phyloP scores from a whole-genome alignment of 2,113 vertebrate genomes.

The Erythrocercus mccallii region DNA sequence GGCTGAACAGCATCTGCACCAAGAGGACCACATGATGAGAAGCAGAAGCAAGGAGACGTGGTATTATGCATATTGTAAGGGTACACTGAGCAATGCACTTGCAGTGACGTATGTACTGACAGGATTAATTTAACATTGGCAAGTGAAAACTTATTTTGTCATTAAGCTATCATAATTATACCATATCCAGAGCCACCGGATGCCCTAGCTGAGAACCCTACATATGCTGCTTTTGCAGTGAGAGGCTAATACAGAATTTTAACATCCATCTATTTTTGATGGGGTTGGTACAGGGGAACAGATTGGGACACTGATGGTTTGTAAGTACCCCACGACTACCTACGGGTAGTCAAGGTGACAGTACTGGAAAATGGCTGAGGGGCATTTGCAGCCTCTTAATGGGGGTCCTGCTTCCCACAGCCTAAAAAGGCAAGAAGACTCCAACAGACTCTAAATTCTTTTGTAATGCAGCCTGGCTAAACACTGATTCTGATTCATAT shows the following conservation, averaged over 20 bases:
- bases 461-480: background rate
- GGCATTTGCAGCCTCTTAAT: background rate
- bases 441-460: background rate
- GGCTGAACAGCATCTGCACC: constrained; percentile 48
- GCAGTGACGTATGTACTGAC: background rate
- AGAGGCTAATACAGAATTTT: background rate
- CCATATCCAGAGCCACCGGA: constrained; percentile 24
- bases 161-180: constrained; percentile 48
- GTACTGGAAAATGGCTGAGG: background rate
- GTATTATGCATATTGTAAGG: background rate
- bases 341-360: background rate
- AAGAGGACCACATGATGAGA: constrained; percentile 44
- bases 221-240: background rate
- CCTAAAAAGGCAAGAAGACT: background rate
- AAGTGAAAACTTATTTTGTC: constrained; percentile 55
- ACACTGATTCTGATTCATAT: background rate
- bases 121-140: constrained; percentile 52
- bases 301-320: background rate
- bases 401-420: background rate
- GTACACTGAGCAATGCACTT: background rate
- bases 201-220: background rate
- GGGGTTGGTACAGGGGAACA: background rate
- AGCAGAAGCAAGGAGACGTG: constrained; percentile 20
- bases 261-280: background rate
- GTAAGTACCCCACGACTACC: background rate